Evolutionary conservation across 2,797 vertebrate species (phyloP).

Genomic region (Pelochelys cantorii): DNA sequence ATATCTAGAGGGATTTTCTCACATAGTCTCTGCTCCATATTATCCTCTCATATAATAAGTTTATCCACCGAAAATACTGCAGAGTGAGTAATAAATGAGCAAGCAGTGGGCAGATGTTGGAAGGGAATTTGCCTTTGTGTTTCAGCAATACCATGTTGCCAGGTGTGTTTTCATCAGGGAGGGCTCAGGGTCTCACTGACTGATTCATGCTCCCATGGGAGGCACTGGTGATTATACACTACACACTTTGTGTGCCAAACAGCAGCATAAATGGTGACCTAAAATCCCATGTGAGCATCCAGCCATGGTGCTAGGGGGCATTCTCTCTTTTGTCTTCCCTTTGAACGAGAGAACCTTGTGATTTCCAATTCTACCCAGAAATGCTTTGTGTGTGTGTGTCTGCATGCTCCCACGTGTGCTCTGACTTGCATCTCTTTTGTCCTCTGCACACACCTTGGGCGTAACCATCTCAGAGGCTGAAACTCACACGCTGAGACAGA

Average conservation of each 20-base stretch:
- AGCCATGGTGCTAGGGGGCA: rapidly evolving
- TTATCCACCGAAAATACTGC: rapidly evolving
- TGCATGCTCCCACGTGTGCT: neutral
- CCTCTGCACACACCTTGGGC: rapidly evolving
- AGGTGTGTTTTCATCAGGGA: rapidly evolving
- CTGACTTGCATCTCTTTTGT: neutral
- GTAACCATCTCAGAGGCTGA: neutral
- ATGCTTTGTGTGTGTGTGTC: neutral
- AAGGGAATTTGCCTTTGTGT: rapidly evolving
- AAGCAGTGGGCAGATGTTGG: rapidly evolving
- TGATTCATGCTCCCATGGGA: rapidly evolving
- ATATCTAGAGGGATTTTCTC: rapidly evolving
- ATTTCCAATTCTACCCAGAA: neutral
- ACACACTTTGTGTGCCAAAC: rapidly evolving
- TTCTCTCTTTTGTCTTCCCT: rapidly evolving
- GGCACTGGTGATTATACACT: rapidly evolving
- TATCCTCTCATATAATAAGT: neutral
- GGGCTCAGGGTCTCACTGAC: neutral
- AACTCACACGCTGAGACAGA: rapidly evolving
- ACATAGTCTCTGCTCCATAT: rapidly evolving
- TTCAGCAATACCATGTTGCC: rapidly evolving
- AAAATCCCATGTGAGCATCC: rapidly evolving
- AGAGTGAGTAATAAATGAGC: rapidly evolving
- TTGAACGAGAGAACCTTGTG: rapidly evolving
- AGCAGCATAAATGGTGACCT: neutral